Percentiles rank a stretch among this genome's conserved stretches.
These are phyloP conservation scores for Anodontia alba DNA, from an alignment of 2,888 invertebrate species.

Conservation along the genomic window DNA sequence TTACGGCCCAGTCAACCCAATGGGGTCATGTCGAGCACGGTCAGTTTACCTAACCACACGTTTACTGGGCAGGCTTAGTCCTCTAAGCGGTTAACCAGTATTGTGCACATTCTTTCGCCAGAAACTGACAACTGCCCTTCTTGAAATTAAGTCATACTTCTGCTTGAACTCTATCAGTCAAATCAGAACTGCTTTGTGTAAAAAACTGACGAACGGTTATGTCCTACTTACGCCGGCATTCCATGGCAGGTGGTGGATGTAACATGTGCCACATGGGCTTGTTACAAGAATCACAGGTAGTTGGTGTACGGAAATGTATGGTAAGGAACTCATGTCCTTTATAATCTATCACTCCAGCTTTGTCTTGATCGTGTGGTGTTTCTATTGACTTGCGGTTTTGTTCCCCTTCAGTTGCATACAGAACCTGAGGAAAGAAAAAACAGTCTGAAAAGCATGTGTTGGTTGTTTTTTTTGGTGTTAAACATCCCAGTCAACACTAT, in stretches of 20 bases:
- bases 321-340: slow-evolving; percentile 98
- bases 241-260: slow-evolving; percentile 98
- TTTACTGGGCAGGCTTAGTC: too few species aligned
- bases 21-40: too few species aligned
- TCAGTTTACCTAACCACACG: too few species aligned
- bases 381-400: slow-evolving; percentile 85
- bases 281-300: slow-evolving; percentile 98
- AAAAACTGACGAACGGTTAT: too few species aligned
- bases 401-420: slow-evolving; percentile 99
- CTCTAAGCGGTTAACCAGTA: too few species aligned
- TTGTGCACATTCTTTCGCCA: too few species aligned
- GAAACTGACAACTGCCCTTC: too few species aligned
- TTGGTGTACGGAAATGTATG: slow-evolving; percentile 99
- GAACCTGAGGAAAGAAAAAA: slow-evolving; percentile 86
- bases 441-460: too few species aligned
- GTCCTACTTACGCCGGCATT: slow-evolving; percentile 92
- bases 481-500: background rate
- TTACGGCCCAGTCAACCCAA: too few species aligned
- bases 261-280: slow-evolving; percentile 99
- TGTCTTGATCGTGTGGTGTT: slow-evolving; percentile 60
- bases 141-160: too few species aligned
- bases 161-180: too few species aligned
- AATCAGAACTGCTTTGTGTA: too few species aligned
- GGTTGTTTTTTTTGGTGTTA: background rate
- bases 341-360: slow-evolving; percentile 87